Evolutionary conservation across 2,888 invertebrate species (phyloP), one percentile per base, ranked within the genome.

Genomic region (Strigamia crassipes): DNA sequence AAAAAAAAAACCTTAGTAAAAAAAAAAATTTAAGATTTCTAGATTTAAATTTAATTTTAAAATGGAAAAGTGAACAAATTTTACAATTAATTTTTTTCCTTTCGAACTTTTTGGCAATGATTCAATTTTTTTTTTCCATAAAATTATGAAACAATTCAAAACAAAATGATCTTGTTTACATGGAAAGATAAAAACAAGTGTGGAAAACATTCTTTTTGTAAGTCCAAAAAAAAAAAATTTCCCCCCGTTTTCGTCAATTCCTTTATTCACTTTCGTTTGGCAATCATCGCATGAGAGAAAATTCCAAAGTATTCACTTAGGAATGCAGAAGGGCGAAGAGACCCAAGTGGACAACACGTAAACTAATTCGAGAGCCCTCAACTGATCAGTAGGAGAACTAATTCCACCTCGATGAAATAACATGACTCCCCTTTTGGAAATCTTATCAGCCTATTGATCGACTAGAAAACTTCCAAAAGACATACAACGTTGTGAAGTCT

Each of bases 331-430:
- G 73, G 73, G 73, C 73, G 73, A 27, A 73, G 73, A 73, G 27
- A 73, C 73, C 73, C 73, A 73, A 73, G 73, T 73, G 73, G 73
- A 73, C 73, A 73, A 73, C 73, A 73, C 73, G 73, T 73, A 73
- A 73, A 73, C 73, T 73, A 73, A 73, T 73, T 73, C 73, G 73
- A 73, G 73, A 73, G 31, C 73, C 73, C 73, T 73, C 73, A 73
- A 31, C 13, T 73, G 73, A 73, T 73, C 73, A 73, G 73, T 27
- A 31, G 31, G 73, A 73, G 73, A 73, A 73, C 73, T 73, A 73
- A 73, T 73, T 73, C 73, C 73, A 73, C 31, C 38, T 38, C 18
- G 18, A 56, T 56, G 56, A 73, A 73, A 31, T 73, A 31, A 31
- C 27, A 73, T 23, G 27, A 12, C 31, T 31, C 31, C 51, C 73